Conservation (phyloP, 2,888 invertebrate species). For the Platycnemis pennipes region DNA sequence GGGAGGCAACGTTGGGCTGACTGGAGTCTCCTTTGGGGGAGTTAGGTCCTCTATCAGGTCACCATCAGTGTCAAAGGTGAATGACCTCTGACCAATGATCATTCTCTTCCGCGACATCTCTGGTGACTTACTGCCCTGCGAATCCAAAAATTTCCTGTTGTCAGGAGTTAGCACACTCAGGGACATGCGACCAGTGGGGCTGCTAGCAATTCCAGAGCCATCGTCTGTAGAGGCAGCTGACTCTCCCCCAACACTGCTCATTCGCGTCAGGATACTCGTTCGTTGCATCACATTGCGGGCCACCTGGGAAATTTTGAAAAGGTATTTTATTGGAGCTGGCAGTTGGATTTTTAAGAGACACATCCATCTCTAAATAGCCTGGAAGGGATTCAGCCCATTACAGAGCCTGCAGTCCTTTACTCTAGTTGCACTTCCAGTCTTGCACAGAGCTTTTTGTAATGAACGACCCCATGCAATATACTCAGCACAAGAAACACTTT, state of each 20-base stretch:
- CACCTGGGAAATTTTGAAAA: constrained; percentile 73
- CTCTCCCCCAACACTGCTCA: constrained; percentile 40
- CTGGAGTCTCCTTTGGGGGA: not conserved
- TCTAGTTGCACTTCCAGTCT: not conserved
- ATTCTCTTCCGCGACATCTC: constrained; percentile 75
- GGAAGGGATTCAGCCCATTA: not conserved
- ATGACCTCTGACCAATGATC: constrained; percentile 77
- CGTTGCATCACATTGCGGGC: constrained; percentile 74
- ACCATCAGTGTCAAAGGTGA: constrained; percentile 76
- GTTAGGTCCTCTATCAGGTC: constrained; percentile 75
- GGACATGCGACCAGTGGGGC: constrained; percentile 71
- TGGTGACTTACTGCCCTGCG: constrained; percentile 75
- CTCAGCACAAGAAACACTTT: not conserved
- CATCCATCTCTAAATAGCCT: not conserved
- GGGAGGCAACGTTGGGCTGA: constrained; percentile 32
- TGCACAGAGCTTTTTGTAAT: not conserved
- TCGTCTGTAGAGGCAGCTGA: constrained; percentile 28
- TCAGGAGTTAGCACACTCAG: constrained; percentile 77
- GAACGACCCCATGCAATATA: not conserved
- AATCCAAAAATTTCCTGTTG: constrained; percentile 77
- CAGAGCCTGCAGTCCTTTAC: not conserved
- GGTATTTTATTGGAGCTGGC: constrained; percentile 23
- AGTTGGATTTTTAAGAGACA: constrained; percentile 15
- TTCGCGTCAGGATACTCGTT: constrained; percentile 68
- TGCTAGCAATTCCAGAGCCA: constrained; percentile 64